phyloP scores from a whole-genome alignment of 2,888 invertebrate genomes.

The Pristionchus arcanus region DNA sequence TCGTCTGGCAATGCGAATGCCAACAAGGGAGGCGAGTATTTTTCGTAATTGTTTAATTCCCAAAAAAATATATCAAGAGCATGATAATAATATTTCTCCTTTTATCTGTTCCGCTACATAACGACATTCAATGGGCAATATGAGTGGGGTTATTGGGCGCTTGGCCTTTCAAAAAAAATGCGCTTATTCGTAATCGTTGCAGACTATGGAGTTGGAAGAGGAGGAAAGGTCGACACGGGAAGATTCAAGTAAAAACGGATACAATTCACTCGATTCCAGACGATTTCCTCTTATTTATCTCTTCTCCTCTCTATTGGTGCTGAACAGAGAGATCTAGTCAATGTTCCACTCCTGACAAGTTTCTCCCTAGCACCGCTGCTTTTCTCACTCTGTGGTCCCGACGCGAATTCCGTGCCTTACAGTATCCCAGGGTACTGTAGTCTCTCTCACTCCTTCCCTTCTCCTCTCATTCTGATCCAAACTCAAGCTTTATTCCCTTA shows the following conservation, averaged over 20 bases:
- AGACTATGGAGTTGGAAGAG: constrained; percentile 39
- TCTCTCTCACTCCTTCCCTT: background rate
- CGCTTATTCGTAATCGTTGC: background rate
- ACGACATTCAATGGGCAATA: background rate
- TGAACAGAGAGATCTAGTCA: background rate
- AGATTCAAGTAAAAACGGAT: constrained; percentile 34
- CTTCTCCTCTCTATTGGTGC: background rate
- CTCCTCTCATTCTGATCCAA: background rate
- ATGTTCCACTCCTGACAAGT: background rate
- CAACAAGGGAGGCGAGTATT: constrained; percentile 26
- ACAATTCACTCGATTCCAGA: background rate
- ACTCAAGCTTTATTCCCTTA: constrained; percentile 10
- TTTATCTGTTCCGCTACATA: background rate
- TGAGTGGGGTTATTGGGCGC: background rate
- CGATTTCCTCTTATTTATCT: background rate
- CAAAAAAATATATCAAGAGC: no score
- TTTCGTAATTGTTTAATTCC: background rate
- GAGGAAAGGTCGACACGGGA: constrained; percentile 11
- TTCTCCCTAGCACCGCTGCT: background rate
- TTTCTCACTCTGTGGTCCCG: background rate
- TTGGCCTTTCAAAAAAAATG: background rate
- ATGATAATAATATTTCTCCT: background rate
- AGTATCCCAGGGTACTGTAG: constrained; percentile 47
- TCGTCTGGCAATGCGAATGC: background rate
- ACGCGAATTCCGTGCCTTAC: constrained; percentile 40